phyloP scores from a whole-genome alignment of 37 sponge, comb jelly and placozoan species.

The Dysidea cf. avara region DNA sequence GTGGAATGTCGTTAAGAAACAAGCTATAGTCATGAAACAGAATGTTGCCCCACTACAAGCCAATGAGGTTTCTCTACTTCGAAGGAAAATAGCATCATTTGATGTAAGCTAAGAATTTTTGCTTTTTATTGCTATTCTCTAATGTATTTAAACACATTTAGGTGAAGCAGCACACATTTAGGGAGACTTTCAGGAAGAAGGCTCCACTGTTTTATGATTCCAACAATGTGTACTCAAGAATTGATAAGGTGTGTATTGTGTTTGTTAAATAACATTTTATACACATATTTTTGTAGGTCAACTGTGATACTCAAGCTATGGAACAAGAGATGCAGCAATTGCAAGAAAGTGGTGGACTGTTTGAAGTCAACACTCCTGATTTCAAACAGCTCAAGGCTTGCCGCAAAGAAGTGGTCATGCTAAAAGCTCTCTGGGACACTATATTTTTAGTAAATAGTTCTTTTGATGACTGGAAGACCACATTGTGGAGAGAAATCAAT shows the following conservation, averaged over 20 bases:
- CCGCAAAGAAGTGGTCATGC: conserved; percentile 73
- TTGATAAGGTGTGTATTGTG: conserved; percentile 64
- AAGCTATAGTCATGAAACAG: conserved; percentile 87
- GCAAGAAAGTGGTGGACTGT: conserved; percentile 80
- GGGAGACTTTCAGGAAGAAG: conserved; percentile 90
- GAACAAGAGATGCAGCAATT: conserved; percentile 83
- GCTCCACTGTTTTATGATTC: conserved; percentile 84
- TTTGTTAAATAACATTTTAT: neutral
- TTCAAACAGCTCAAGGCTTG: conserved; percentile 97
- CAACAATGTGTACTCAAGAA: conserved; percentile 58
- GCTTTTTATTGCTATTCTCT: neutral
- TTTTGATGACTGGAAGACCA: conserved; percentile 95
- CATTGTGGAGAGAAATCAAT: conserved; percentile 93
- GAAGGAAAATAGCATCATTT: conserved; percentile 87
- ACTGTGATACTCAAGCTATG: conserved; percentile 55
- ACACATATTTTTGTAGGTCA: conserved; percentile 25
- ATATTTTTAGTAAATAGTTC: conserved; percentile 84
- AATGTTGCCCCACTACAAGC: conserved; percentile 96
- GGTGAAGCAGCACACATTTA: conserved; percentile 94
- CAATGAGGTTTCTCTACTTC: conserved; percentile 83
- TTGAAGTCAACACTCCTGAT: conserved; percentile 96
- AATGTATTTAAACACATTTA: neutral
- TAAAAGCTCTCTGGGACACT: conserved; percentile 95
- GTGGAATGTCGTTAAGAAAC: conserved; percentile 95
- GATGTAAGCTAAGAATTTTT: conserved; percentile 72